These are phyloP conservation scores for Drosophila kikkawai DNA, from an alignment of 1,140 invertebrate genomes.

Conservation along the genomic window DNA sequence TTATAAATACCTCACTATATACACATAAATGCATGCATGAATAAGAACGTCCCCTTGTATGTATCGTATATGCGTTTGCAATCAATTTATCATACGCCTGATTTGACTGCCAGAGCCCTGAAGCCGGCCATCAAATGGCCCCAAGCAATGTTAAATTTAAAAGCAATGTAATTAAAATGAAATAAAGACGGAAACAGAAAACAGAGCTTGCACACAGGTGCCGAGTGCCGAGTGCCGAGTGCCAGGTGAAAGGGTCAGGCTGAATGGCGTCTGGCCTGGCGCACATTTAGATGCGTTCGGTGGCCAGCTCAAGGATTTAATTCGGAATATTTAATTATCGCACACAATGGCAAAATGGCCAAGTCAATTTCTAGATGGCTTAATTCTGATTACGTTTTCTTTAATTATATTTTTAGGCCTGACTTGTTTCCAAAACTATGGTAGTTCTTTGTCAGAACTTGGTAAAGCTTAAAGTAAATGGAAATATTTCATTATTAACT, in stretches of 20 bases:
- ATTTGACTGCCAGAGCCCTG: conserved; percentile 54
- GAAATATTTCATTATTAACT: background rate
- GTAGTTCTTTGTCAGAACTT: background rate
- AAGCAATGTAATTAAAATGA: conserved; percentile 72
- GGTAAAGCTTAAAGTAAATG: background rate
- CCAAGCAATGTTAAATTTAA: conserved; percentile 51
- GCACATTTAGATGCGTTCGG: conserved; percentile 27
- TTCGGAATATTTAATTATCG: conserved; percentile 44
- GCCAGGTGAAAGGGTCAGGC: conserved; percentile 17
- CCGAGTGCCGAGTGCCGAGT: conserved; percentile 13
- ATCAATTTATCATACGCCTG: conserved; percentile 77
- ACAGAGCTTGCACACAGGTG: conserved; percentile 18
- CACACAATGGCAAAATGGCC: conserved; percentile 20
- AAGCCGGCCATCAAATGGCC: conserved; percentile 25
- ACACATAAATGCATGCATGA: conserved; percentile 11
- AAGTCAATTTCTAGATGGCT: conserved; percentile 38
- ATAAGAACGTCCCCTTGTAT: conserved; percentile 15
- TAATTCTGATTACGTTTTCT: conserved; percentile 20
- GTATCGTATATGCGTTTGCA: conserved; percentile 45
- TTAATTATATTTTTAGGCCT: conserved; percentile 27
- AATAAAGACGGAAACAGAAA: conserved; percentile 52
- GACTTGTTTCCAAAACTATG: background rate
- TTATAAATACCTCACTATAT: conserved; percentile 4
- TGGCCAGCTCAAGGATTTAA: conserved; percentile 19
- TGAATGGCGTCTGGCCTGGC: background rate